Conservation (phyloP, 2,113 vertebrate species). For the Oncorhynchus gorbuscha region DNA sequence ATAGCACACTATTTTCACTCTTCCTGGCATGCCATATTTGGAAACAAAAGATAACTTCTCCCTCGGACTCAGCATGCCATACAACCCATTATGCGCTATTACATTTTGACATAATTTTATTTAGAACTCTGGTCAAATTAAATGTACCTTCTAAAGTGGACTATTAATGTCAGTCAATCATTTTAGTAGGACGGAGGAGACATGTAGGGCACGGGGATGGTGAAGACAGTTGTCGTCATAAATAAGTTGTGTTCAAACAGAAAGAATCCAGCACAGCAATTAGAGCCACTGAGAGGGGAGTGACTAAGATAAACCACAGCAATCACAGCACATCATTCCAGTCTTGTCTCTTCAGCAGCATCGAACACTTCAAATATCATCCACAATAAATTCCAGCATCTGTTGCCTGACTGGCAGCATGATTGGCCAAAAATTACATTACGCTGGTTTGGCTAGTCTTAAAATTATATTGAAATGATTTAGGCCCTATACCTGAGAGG, state of each 20-base stretch:
- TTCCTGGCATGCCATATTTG: constrained; percentile 2
- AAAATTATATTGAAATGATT: too few species aligned
- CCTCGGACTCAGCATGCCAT: constrained; percentile 48
- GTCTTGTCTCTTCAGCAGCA: neutral
- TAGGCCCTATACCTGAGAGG: too few species aligned
- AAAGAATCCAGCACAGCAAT: neutral
- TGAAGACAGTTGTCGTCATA: neutral
- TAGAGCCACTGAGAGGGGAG: too few species aligned
- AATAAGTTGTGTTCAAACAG: neutral
- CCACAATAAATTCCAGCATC: too few species aligned
- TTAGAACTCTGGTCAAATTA: constrained; percentile 48
- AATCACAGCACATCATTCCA: neutral
- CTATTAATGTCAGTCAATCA: constrained; percentile 48
- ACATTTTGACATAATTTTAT: constrained; percentile 50
- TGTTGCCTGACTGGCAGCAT: too few species aligned
- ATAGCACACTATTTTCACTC: neutral
- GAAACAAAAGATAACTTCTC: constrained; percentile 38
- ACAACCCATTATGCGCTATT: constrained; percentile 50
- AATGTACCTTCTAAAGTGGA: constrained; percentile 53
- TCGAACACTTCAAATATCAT: too few species aligned
- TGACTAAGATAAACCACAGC: neutral
- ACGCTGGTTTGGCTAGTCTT: too few species aligned
- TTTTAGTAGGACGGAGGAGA: constrained; percentile 42
- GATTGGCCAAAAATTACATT: too few species aligned
- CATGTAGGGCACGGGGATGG: constrained; percentile 4